A percentile compares a stretch with the other conserved stretches of the same genome.
Conservation (phyloP, 2,113 vertebrate genomes). For the Catagonus wagneri region DNA sequence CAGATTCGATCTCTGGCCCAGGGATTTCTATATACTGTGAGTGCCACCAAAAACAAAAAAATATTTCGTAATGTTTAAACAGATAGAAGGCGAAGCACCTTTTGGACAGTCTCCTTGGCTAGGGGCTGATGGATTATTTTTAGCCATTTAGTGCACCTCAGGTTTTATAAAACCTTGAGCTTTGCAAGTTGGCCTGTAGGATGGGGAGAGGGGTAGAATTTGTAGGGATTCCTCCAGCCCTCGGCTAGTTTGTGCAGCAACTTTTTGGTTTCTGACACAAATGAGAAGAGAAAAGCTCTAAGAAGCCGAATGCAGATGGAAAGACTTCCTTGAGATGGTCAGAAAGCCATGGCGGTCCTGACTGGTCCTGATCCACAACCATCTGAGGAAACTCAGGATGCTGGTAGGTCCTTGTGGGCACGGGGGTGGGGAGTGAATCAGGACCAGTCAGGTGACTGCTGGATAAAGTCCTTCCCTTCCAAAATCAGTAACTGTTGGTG, state of each 20-base stretch:
- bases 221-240: not conserved
- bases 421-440: fast-evolving
- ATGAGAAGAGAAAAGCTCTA: not conserved
- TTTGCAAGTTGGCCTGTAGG: not conserved
- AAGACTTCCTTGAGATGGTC: not conserved
- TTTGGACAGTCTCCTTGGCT: conserved; percentile 30
- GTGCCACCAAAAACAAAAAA: no score
- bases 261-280: not conserved
- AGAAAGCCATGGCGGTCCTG: not conserved
- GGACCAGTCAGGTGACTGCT: no score
- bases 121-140: not conserved
- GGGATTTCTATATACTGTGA: no score
- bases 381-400: not conserved
- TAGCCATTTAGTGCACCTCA: not conserved
- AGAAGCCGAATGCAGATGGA: not conserved
- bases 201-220: not conserved
- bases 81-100: conserved; percentile 6
- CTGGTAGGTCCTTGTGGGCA: not conserved
- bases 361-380: not conserved
- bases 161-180: not conserved
- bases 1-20: no score
- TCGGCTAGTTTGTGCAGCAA: not conserved
- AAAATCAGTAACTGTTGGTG: not conserved
- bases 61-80: conserved; percentile 51
- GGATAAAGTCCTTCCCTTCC: not conserved